Base-by-base conservation (phyloP, 2,797 vertebrate species). In the Melanotaenia boesemani region DNA sequence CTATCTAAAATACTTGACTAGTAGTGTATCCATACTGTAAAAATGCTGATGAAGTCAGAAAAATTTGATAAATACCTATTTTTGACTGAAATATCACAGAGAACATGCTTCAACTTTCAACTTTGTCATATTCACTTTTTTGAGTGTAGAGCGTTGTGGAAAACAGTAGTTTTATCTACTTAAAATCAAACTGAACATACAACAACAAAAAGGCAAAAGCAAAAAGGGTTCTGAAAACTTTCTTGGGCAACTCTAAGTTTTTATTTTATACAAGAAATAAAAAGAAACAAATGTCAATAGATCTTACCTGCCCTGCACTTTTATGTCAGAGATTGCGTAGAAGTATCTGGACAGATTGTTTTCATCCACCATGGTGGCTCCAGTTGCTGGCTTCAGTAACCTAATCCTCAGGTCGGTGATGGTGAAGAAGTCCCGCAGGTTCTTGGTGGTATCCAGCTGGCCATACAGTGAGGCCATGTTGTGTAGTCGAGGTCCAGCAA, bases 381-480 rank as follows among this genome's bases (percentile, higher is more conserved):
- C 98, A 7, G 97, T 98, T 52, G 97, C 97, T 36, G 98, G 97
- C 86, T 97, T 96, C 86, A 98, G 95, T 74, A 99, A 95, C 90
- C 90, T 95, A 94, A 99, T 96, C 88, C 97, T 97, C 94, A 99
- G 95, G 90, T 99, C 97, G 0, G 98, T 99, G 92, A 99, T 94
- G 61, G 97, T 99, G 91, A 99, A 99, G 95, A 99, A 99, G 94
- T 99, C 98, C 92, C 97, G 94, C 82, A 99, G 94, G 88, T 98
- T 98, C 94, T 97, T 98, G 88, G 97, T 99, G 82, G 98, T 99
- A 94, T 99, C 98, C 90, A 99, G 95, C 90, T 98, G 98, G 55
- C 98, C 98, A 6, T 99, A 99, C 73, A 99, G 94, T 4, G 98
- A 99, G 74, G 98, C 98, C 98, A 99, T 98, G 82, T 99, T 99